Evolutionary conservation across 2,888 invertebrate species (phyloP).

Genomic region (Mythimna lalbum): DNA sequence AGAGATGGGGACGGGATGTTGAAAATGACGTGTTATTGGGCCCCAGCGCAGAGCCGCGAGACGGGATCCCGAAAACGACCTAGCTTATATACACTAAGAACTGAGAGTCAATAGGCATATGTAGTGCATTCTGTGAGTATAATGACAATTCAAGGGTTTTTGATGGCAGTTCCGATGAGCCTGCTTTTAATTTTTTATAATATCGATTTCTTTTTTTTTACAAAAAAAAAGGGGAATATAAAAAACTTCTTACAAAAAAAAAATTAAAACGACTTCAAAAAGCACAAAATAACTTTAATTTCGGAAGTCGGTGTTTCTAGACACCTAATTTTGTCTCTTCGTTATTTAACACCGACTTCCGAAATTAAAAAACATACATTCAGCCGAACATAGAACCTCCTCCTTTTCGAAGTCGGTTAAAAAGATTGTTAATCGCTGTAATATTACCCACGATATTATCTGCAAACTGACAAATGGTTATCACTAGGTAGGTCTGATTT

Average conservation of each 20-base stretch:
- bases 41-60: conserved; percentile 71
- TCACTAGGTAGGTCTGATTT: not conserved
- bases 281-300: no score
- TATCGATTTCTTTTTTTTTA: not conserved
- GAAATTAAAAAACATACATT: no score
- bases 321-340: no score
- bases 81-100: conserved; percentile 57
- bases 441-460: not conserved
- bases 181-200: not conserved
- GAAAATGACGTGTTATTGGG: conserved; percentile 86
- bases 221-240: not conserved
- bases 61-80: conserved; percentile 44
- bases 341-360: no score
- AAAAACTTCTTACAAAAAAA: no score
- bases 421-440: no score
- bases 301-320: no score
- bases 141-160: not conserved
- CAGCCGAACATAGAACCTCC: no score
- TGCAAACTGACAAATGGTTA: not conserved
- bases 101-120: not conserved
- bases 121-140: no score
- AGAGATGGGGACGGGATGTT: conserved; percentile 73
- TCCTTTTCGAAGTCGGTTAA: no score
- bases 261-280: no score
- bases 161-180: no score